These are phyloP conservation scores for Musca vetustissima DNA, from an alignment of 1,140 invertebrate genomes.

Conservation along the genomic window DNA sequence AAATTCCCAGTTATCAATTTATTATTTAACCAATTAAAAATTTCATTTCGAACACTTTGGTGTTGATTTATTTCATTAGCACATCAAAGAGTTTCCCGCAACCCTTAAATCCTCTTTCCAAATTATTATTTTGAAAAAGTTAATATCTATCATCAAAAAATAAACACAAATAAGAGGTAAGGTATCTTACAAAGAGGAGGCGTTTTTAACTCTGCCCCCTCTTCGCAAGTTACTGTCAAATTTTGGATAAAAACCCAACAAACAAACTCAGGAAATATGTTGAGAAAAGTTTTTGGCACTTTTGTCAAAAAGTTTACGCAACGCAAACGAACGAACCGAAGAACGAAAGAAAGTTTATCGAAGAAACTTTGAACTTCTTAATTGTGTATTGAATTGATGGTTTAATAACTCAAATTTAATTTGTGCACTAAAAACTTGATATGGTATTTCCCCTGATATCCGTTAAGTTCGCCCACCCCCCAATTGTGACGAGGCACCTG, in stretches of 20 bases:
- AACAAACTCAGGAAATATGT: neutral
- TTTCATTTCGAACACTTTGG: no score
- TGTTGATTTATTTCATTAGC: no score
- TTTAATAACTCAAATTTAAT: constrained; percentile 24
- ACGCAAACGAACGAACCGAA: neutral
- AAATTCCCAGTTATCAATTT: no score
- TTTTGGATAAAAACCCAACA: no score
- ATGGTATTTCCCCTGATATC: neutral
- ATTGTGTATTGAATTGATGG: constrained; percentile 24
- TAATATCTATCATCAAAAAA: no score
- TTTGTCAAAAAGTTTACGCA: constrained; percentile 20
- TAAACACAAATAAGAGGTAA: no score
- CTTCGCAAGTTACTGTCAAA: no score
- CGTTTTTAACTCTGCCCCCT: neutral
- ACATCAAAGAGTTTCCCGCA: no score
- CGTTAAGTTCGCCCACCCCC: neutral
- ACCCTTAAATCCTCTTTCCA: no score
- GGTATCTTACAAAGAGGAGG: neutral
- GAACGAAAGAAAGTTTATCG: neutral
- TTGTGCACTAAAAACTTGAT: constrained; percentile 18
- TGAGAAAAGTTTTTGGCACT: constrained; percentile 16
- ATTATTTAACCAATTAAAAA: no score
- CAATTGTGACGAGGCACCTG: neutral
- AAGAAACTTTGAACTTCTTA: constrained; percentile 23
- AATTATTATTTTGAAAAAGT: no score